A percentile compares a stretch with the other conserved stretches of the same genome.
phyloP scores from a whole-genome alignment of 2,113 vertebrate species.

The Cairina moschata region DNA sequence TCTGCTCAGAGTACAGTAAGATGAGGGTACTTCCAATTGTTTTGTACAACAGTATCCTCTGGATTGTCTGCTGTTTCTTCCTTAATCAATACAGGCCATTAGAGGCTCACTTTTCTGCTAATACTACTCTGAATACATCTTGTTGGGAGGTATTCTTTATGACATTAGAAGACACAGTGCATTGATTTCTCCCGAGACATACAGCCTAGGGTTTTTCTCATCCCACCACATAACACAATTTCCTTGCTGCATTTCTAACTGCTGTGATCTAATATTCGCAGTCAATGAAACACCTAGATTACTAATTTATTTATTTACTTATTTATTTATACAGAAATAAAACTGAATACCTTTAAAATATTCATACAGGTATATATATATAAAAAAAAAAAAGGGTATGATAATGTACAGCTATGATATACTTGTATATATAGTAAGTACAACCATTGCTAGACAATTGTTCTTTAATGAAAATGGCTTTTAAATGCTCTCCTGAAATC shows the following conservation, averaged over 20 bases:
- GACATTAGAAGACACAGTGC: conserved; percentile 40
- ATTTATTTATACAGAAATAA: neutral
- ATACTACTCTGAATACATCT: conserved; percentile 34
- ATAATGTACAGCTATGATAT: neutral
- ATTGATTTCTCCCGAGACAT: conserved; percentile 54
- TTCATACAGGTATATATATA: neutral
- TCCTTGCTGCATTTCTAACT: conserved; percentile 13
- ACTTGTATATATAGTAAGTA: neutral
- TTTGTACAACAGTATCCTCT: neutral
- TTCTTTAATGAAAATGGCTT: neutral
- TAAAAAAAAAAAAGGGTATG: neutral
- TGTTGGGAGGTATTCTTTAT: conserved; percentile 30
- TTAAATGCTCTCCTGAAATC: neutral
- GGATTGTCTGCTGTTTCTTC: conserved; percentile 36
- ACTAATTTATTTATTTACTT: neutral
- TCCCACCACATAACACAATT: neutral
- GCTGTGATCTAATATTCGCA: neutral
- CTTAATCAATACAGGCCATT: conserved; percentile 71
- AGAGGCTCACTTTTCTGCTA: conserved; percentile 50
- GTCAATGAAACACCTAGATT: neutral
- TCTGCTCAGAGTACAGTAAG: neutral
- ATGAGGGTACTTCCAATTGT: neutral
- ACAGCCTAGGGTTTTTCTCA: conserved; percentile 26
- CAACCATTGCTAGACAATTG: neutral
- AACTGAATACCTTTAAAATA: neutral